Percentiles rank a stretch among this genome's conserved stretches.
phyloP scores from a whole-genome alignment of 2,113 vertebrate genomes.

The Geococcyx californianus region DNA sequence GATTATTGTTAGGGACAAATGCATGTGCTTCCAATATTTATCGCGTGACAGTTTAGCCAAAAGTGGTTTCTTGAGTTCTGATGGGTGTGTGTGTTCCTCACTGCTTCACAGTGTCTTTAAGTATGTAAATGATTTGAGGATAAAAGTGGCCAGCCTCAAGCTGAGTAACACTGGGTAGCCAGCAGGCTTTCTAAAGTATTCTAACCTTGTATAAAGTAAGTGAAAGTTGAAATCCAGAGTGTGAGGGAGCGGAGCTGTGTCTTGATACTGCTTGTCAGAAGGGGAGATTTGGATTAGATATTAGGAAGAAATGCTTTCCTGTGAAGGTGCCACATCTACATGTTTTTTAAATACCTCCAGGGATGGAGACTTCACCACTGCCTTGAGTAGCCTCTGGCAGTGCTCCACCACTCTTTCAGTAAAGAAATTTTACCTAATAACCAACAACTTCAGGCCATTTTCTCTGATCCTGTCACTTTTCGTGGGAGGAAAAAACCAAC shows the following conservation, averaged over 20 bases:
- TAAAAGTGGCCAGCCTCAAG: neutral
- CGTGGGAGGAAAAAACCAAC: too few species aligned
- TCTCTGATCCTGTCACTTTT: too few species aligned
- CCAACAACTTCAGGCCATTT: too few species aligned
- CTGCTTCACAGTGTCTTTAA: neutral
- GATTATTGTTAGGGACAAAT: neutral
- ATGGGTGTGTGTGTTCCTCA: rapidly evolving
- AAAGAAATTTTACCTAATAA: too few species aligned
- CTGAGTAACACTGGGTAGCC: neutral
- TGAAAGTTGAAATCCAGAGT: neutral
- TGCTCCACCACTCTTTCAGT: too few species aligned
- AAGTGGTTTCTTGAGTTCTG: neutral
- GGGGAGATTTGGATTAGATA: too few species aligned
- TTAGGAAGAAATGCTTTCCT: too few species aligned
- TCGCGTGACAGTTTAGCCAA: neutral
- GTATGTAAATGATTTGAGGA: neutral
- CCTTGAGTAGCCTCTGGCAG: too few species aligned
- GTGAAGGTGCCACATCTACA: too few species aligned
- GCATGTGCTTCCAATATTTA: neutral
- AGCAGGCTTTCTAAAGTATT: neutral
- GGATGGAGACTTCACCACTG: too few species aligned
- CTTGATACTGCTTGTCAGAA: neutral
- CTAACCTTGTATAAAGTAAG: neutral
- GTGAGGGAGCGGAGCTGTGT: neutral
- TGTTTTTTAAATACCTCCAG: too few species aligned